Evolutionary conservation across 2,888 invertebrate species (phyloP).

Genomic region (Coecobrya sp.): DNA sequence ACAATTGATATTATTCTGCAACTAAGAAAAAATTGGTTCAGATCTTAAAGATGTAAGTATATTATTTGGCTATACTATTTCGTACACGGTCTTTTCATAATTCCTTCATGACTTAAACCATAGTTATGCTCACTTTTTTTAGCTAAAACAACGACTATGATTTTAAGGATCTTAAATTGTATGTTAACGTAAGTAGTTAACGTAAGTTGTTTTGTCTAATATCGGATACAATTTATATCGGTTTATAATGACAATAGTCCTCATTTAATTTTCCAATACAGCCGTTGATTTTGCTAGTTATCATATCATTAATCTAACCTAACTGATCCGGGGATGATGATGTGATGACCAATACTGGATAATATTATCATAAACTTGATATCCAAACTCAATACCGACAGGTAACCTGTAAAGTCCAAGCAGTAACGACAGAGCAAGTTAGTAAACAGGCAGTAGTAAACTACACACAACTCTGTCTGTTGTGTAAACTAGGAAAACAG

Average conservation of each 20-base stretch:
- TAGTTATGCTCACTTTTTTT: slow-evolving; percentile 3
- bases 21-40: too few relatives aligned
- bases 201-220: neutral
- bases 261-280: neutral
- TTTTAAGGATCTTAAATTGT: neutral
- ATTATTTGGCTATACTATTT: slow-evolving; percentile 24
- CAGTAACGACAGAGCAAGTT: slow-evolving; percentile 17
- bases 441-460: neutral
- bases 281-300: neutral
- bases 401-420: slow-evolving; percentile 10
- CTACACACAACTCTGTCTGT: slow-evolving; percentile 59
- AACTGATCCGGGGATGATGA: slow-evolving; percentile 47
- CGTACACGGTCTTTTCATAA: neutral
- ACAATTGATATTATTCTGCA: too few relatives aligned
- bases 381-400: slow-evolving; percentile 26
- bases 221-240: neutral
- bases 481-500: slow-evolving; percentile 34
- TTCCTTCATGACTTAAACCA: slow-evolving; percentile 12
- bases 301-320: neutral
- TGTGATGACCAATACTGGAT: slow-evolving; percentile 56
- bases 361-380: slow-evolving; percentile 6
- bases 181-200: slow-evolving; percentile 40
- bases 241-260: neutral
- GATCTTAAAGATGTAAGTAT: too few relatives aligned
- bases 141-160: neutral